A percentile compares a stretch with the other conserved stretches of the same genome.
phyloP scores from a whole-genome alignment of 2,888 invertebrate species.

The Diloba caeruleocephala region DNA sequence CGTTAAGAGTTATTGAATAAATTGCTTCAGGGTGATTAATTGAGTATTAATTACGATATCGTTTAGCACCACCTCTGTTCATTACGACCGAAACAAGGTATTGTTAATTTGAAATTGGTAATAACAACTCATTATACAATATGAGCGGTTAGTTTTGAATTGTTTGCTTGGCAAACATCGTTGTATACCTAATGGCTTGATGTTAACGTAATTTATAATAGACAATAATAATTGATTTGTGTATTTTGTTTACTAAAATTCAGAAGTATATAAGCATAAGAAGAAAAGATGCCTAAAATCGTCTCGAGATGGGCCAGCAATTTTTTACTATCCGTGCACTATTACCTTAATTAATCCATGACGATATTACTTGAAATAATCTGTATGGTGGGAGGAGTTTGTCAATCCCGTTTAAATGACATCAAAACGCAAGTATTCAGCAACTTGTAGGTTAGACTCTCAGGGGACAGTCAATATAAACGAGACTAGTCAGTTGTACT shows the following conservation, averaged over 20 bases:
- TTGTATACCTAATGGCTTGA: no score
- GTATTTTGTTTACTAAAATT: no score
- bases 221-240: no score
- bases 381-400: background rate
- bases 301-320: no score
- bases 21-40: slow-evolving; percentile 83
- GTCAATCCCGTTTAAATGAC: background rate
- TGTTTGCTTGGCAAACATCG: slow-evolving; percentile 17
- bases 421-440: slow-evolving; percentile 1
- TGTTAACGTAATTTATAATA: no score
- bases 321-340: background rate
- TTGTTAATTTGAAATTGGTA: slow-evolving; percentile 47
- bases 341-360: background rate
- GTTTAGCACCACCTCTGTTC: slow-evolving; percentile 79
- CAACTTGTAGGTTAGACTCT: background rate
- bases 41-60: slow-evolving; percentile 85
- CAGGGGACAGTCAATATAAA: slow-evolving; percentile 10
- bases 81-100: slow-evolving; percentile 62
- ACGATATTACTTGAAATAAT: background rate
- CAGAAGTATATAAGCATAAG: no score
- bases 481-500: background rate
- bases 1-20: slow-evolving; percentile 84
- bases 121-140: slow-evolving; percentile 26
- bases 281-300: no score
- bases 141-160: slow-evolving; percentile 12